phyloP scores from a whole-genome alignment of 2,113 vertebrate genomes.

The Diadophis punctatus region DNA sequence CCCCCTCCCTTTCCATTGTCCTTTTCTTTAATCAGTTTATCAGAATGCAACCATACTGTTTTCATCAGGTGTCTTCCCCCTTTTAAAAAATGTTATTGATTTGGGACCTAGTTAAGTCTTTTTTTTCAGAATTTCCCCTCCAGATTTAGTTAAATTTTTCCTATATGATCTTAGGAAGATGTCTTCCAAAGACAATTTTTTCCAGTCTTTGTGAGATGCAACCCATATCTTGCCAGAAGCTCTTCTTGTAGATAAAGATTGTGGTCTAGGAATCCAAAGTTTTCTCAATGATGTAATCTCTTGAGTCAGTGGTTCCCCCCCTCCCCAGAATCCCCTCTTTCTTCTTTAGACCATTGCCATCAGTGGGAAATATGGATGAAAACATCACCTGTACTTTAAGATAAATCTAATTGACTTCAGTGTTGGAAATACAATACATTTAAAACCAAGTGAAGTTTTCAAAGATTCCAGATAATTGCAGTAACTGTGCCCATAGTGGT shows the following conservation, averaged over 20 bases:
- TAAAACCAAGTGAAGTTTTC: not conserved
- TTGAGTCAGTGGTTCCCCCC: not conserved
- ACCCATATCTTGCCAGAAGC: not conserved
- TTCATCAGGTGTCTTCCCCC: not conserved
- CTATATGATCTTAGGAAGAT: not conserved
- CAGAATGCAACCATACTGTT: not conserved
- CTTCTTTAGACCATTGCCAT: not conserved
- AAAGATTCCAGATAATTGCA: not conserved
- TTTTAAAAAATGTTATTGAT: not conserved
- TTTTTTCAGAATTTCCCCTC: not conserved
- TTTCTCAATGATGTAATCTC: not conserved
- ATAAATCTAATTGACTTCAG: not conserved
- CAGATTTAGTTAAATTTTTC: not conserved
- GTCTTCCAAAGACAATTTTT: not conserved
- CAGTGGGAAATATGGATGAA: not conserved
- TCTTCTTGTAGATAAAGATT: not conserved
- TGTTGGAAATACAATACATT: not conserved
- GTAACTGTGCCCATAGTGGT: not conserved
- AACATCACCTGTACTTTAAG: not conserved
- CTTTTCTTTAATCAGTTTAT: not conserved
- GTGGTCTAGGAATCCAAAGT: not conserved
- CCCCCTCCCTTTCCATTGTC: not conserved
- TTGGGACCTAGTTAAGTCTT: not conserved
- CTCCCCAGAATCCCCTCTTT: not conserved
- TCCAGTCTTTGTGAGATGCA: not conserved